phyloP scores from a whole-genome alignment of 2,113 vertebrate genomes.

The Asarcornis scutulata region DNA sequence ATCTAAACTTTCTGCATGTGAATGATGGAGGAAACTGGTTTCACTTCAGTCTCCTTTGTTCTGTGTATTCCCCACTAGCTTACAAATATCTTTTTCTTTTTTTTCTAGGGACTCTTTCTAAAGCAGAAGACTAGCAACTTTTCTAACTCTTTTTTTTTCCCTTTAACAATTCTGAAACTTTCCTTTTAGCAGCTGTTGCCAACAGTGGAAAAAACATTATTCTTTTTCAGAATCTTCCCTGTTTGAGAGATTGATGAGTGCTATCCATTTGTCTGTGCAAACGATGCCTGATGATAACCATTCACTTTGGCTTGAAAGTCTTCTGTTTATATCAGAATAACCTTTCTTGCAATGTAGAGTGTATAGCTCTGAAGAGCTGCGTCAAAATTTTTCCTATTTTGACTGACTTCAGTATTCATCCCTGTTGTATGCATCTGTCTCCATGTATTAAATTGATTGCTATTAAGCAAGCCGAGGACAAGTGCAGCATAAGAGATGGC shows the following conservation, averaged over 20 bases:
- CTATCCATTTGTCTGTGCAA: background rate
- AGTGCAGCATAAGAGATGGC: background rate
- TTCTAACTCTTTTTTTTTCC: background rate
- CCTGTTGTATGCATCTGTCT: background rate
- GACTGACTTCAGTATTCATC: background rate
- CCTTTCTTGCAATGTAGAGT: background rate
- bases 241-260: background rate
- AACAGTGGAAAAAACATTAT: background rate
- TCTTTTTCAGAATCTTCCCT: slow-evolving; percentile 8
- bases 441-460: background rate
- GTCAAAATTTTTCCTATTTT: background rate
- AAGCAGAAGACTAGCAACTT: slow-evolving; percentile 6
- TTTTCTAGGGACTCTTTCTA: slow-evolving; percentile 8
- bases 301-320: background rate
- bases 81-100: background rate
- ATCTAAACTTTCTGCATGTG: slow-evolving; percentile 2
- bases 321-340: background rate
- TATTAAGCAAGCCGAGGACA: background rate
- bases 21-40: background rate
- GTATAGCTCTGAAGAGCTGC: background rate
- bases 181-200: slow-evolving; percentile 2
- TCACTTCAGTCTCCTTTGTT: background rate
- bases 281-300: background rate
- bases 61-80: background rate
- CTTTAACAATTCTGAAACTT: slow-evolving; percentile 30